Evolutionary conservation across 2,888 invertebrate genomes (phyloP), one percentile per base, ranked within the genome.

Genomic region (Mactromeris polynyma): DNA sequence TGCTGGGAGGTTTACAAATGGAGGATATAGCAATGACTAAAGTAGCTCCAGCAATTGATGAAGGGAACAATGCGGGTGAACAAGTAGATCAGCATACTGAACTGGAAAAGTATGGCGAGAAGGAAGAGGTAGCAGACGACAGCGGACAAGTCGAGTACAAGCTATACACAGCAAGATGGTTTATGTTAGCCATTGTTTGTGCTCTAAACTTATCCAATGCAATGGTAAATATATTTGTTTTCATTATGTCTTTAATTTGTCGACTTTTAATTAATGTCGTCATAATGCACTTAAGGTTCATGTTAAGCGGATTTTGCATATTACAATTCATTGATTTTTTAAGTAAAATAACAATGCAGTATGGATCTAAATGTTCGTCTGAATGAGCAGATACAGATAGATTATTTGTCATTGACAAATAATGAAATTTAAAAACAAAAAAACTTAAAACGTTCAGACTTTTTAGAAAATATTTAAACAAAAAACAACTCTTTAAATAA

Each of bases 201-300:
- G 80, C 96, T 42, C 91, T 96, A 36, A 96, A 96, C 88, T 83
- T 95, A 7, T 95, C 96, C 17, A 96, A 96, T 94, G 96, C 96
- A 19, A 94, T 96, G 95, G 96, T 96, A 93, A 94, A 92, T 87
- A 51, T 46, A 46, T 77, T 38, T 58, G 19, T 33, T 42, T 77
- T 19, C 6, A 64, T 26, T 51, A 17, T 51, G 11, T 2, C 17
- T 19, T 26, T 26, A n/a, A 11, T 26, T 58, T 7, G 58, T 58
- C 21, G 21, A 7, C 2, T 58, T 9, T 51, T 19, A 51, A 51
- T 17, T 42, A 9, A 42, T 58, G 58, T 19, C n/a, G 21, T n/a
- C 42, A 7, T 42, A 42, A 4, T 42, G 4, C 42, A 42, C 4
- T 42, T 42, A 7, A 42, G 42, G 42, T 42, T 42, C 42, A 42